phyloP scores from a whole-genome alignment of 2,797 vertebrate genomes.

The Chelon auratus region DNA sequence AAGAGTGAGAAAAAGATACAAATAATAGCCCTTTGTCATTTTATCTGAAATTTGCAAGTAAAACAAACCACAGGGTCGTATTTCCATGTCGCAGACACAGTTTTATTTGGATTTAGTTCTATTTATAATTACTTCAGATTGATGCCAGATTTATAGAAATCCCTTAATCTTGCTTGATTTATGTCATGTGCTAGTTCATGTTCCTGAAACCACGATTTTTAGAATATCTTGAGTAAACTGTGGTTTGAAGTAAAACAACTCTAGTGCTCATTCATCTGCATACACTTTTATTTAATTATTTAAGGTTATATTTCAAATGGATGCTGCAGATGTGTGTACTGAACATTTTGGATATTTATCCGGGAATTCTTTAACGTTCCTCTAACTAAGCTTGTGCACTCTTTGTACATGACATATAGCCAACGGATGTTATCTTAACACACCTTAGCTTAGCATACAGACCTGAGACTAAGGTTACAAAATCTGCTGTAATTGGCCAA shows the following conservation, averaged over 20 bases:
- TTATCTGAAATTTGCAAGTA: conserved; percentile 50
- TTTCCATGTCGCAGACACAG: conserved; percentile 42
- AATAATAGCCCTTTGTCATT: conserved; percentile 48
- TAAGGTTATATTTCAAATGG: not conserved
- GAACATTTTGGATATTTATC: too few relatives aligned
- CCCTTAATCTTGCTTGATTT: conserved; percentile 77
- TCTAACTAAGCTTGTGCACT: not conserved
- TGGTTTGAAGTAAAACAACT: conserved; percentile 4
- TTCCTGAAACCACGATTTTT: conserved; percentile 33
- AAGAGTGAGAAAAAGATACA: conserved; percentile 24
- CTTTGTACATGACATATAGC: not conserved
- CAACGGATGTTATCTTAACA: not conserved
- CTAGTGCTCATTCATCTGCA: not conserved
- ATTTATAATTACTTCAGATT: conserved; percentile 58
- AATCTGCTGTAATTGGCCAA: not conserved
- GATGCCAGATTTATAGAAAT: conserved; percentile 75
- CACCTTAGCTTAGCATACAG: not conserved
- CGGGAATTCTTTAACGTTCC: too few relatives aligned
- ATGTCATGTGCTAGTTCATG: conserved; percentile 70
- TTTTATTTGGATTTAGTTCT: conserved; percentile 66
- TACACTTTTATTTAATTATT: not conserved
- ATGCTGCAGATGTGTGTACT: not conserved
- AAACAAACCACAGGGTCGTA: conserved; percentile 52
- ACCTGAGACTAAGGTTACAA: not conserved
- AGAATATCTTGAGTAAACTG: not conserved